Conservation (phyloP, 2,113 vertebrate species). For the Elephas maximus region DNA sequence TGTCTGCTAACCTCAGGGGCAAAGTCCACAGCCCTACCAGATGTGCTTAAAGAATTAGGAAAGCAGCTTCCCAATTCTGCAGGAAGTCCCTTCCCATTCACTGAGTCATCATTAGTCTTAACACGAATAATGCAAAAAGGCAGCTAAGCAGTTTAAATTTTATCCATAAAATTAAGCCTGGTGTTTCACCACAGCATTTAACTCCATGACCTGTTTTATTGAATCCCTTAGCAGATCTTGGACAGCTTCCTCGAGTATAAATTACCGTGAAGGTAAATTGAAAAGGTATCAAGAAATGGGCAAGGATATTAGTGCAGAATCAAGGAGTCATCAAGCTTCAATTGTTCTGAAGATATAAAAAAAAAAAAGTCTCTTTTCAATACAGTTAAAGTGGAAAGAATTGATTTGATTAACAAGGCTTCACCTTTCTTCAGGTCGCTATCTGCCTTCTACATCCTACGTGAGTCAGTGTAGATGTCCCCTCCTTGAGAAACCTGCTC, state of each 20-base stretch:
- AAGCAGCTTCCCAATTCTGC: background rate
- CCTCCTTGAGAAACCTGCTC: background rate
- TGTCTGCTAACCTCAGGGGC: background rate
- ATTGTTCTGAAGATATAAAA: constrained; percentile 38
- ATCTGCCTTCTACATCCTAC: background rate
- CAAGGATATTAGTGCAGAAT: constrained; percentile 68
- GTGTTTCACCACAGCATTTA: constrained; percentile 72
- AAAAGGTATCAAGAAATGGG: constrained; percentile 67
- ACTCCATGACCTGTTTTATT: constrained; percentile 81
- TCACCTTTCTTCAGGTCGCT: constrained; percentile 9
- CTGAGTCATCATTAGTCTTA: constrained; percentile 67
- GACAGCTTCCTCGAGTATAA: constrained; percentile 76
- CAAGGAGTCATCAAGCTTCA: constrained; percentile 64
- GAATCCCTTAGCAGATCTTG: constrained; percentile 76
- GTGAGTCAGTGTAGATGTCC: background rate
- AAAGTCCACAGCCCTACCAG: background rate
- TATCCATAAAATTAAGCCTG: constrained; percentile 79
- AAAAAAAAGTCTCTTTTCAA: constrained; percentile 30
- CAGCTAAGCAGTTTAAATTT: constrained; percentile 78
- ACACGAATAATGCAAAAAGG: constrained; percentile 59
- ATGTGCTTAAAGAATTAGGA: constrained; percentile 28
- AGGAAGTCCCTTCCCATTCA: background rate
- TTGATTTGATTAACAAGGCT: constrained; percentile 65
- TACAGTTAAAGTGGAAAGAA: constrained; percentile 55
- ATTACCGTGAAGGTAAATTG: constrained; percentile 81